These are phyloP conservation scores for Agrilus planipennis DNA, from an alignment of 1,140 invertebrate genomes.

Conservation along the genomic window DNA sequence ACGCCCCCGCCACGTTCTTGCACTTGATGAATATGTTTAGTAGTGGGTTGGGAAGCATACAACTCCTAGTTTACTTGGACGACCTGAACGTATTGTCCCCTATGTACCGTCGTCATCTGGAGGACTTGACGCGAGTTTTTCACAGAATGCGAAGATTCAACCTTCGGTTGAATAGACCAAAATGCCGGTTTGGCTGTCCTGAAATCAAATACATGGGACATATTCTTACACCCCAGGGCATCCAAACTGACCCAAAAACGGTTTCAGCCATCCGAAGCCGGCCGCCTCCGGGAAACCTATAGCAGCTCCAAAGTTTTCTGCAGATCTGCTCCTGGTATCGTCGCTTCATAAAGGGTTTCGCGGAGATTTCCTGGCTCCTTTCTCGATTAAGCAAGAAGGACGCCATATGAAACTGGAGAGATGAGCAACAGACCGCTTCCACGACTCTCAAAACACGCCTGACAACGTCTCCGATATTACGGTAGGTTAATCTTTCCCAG, in stretches of 20 bases:
- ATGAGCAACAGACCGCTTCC: neutral
- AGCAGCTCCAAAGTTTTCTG: neutral
- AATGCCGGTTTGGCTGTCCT: slow-evolving; percentile 12
- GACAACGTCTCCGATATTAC: neutral
- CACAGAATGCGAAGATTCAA: slow-evolving; percentile 13
- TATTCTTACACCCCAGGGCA: slow-evolving; percentile 15
- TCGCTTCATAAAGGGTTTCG: neutral
- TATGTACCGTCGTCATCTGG: slow-evolving; percentile 25
- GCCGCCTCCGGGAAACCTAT: neutral
- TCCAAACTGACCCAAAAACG: slow-evolving; percentile 17
- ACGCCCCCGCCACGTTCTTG: slow-evolving; percentile 22
- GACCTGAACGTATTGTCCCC: slow-evolving; percentile 29
- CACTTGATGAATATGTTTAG: slow-evolving; percentile 27
- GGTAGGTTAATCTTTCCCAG: neutral
- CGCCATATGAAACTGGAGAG: neutral
- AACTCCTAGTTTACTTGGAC: slow-evolving; percentile 29
- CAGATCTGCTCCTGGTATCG: neutral
- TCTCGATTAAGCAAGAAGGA: neutral
- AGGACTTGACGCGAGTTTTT: slow-evolving; percentile 24
- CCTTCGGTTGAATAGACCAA: slow-evolving; percentile 11
- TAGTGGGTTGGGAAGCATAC: slow-evolving; percentile 15
- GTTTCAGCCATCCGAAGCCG: slow-evolving; percentile 10
- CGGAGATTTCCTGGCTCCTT: neutral
- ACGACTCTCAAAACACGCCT: neutral
- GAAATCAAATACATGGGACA: slow-evolving; percentile 28